Evolutionary conservation across 2,113 vertebrate genomes (phyloP).

Genomic region (Apodemus sylvaticus): DNA sequence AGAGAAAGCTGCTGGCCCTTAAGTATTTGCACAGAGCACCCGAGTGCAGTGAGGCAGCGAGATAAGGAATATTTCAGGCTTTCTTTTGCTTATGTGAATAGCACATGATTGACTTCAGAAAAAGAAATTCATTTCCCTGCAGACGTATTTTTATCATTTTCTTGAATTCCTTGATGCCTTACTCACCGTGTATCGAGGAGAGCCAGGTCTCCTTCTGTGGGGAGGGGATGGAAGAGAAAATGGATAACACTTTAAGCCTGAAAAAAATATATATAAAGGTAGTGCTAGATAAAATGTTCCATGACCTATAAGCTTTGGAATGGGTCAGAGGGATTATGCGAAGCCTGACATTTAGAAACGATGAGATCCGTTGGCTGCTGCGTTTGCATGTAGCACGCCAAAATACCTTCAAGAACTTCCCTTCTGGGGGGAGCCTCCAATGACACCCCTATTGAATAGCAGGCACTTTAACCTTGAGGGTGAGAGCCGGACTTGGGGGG

Average conservation of each 20-base stretch:
- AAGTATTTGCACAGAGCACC: conserved; percentile 65
- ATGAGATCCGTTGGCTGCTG: conserved; percentile 70
- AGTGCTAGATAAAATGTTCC: conserved; percentile 77
- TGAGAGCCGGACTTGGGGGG: conserved; percentile 24
- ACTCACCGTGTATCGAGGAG: conserved; percentile 51
- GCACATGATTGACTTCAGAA: conserved; percentile 79
- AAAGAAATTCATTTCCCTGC: conserved; percentile 76
- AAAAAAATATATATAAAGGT: conserved; percentile 57
- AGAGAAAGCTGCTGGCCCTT: conserved; percentile 60
- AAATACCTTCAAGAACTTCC: conserved; percentile 48
- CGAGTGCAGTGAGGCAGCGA: conserved; percentile 69
- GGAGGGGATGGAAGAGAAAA: conserved; percentile 50
- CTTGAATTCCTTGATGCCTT: conserved; percentile 79
- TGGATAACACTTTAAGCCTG: conserved; percentile 71
- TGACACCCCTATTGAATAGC: conserved; percentile 18
- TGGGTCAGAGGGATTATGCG: conserved; percentile 77
- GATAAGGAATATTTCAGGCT: conserved; percentile 70
- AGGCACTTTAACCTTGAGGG: conserved; percentile 44
- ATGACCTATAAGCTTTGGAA: conserved; percentile 79
- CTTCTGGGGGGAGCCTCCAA: conserved; percentile 22
- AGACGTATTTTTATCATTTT: conserved; percentile 80
- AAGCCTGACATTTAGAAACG: conserved; percentile 81
- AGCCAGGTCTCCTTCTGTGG: conserved; percentile 51
- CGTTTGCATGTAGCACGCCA: conserved; percentile 61
- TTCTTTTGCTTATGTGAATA: conserved; percentile 78